Evolutionary conservation across 30 jellyfish, hydroid and myxozoan species (phyloP).

Genomic region (Nemopilema nomurai): DNA sequence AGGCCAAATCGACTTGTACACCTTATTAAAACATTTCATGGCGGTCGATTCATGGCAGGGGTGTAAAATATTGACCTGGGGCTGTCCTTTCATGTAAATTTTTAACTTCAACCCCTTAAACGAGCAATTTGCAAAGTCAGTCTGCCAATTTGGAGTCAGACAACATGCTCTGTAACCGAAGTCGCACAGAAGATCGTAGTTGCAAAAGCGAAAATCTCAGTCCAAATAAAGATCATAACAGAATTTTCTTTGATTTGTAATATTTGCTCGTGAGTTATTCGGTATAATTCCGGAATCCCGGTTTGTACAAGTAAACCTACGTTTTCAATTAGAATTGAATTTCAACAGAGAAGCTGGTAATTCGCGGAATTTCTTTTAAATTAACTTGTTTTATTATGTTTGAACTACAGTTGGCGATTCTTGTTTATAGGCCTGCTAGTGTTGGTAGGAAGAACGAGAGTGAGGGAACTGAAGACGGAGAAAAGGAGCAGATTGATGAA

Average conservation of each 20-base stretch:
- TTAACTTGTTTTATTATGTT: neutral
- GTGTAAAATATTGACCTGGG: no score
- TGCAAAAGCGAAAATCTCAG: neutral
- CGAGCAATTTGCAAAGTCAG: no score
- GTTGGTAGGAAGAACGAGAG: neutral
- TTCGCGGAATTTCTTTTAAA: neutral
- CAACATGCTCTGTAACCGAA: neutral
- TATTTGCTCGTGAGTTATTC: neutral
- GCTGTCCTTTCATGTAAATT: no score
- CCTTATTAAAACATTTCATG: no score
- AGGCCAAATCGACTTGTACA: no score
- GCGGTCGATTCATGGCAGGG: no score
- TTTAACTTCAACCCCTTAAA: no score
- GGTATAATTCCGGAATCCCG: neutral
- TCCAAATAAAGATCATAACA: neutral
- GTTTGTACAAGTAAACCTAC: neutral
- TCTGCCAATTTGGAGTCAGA: no score
- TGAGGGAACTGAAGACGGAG: conserved; percentile 51
- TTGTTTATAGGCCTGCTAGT: neutral
- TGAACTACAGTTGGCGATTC: neutral
- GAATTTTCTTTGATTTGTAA: neutral
- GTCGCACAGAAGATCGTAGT: neutral
- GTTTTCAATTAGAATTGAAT: neutral
- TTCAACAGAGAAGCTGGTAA: neutral
- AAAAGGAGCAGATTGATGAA: conserved; percentile 69